A percentile compares a stretch with the other conserved stretches of the same genome.
These are phyloP conservation scores for Tetrao urogallus DNA, from an alignment of 2,113 vertebrate species.

Conservation along the genomic window DNA sequence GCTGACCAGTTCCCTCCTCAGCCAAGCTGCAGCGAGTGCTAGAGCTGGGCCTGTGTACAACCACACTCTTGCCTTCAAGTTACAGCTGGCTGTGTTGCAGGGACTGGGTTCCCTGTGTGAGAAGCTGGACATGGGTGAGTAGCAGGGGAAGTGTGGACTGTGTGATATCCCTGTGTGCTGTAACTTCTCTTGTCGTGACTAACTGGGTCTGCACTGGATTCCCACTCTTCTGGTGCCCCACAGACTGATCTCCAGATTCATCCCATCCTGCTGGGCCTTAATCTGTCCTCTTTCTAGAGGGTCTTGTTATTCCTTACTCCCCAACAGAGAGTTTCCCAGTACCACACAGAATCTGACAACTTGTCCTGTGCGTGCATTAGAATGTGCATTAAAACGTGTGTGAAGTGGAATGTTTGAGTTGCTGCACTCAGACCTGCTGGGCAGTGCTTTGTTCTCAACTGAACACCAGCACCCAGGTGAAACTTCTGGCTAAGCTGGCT, in stretches of 20 bases:
- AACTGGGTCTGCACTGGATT: neutral
- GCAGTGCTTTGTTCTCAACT: neutral
- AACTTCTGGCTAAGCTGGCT: neutral
- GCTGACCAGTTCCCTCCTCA: conserved; percentile 80
- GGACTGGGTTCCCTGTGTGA: conserved; percentile 89
- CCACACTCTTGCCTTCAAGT: conserved; percentile 90
- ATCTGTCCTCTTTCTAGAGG: neutral
- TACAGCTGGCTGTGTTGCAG: conserved; percentile 90
- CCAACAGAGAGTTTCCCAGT: neutral
- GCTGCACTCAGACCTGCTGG: neutral
- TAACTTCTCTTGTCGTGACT: neutral
- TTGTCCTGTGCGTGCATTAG: neutral
- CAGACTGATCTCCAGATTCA: neutral
- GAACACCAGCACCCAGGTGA: neutral
- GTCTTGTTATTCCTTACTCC: neutral
- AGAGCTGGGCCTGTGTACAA: conserved; percentile 86
- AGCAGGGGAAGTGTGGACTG: neutral
- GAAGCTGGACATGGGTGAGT: conserved; percentile 88
- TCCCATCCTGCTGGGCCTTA: neutral
- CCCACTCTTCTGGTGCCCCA: neutral
- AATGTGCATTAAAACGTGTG: neutral
- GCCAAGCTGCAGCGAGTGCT: conserved; percentile 87
- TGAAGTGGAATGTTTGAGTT: accelerated
- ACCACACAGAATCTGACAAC: neutral
- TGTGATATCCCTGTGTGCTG: neutral